Base-by-base conservation (phyloP, 2,888 invertebrate species). In the Charanyca ferruginea region DNA sequence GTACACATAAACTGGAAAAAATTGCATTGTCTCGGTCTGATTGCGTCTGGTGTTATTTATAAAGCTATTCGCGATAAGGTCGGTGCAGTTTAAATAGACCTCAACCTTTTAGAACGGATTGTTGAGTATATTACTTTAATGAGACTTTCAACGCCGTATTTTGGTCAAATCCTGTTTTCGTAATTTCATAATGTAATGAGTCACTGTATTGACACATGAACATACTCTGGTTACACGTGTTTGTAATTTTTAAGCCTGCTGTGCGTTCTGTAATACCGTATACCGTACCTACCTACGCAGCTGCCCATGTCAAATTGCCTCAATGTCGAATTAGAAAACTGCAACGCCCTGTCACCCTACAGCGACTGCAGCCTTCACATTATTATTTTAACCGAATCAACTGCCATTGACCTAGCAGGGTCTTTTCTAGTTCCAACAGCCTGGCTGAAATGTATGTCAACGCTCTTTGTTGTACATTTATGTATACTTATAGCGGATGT, bases 191-290 rank as follows among this genome's bases (percentile, higher is more conserved):
- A 81, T 82, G 73, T 73, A 83, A 81, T 82, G 73, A 81, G 67
- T 66, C 75, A 73, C 66, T 76, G 73, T 85, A 83, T 87, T 87
- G 83, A 83, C 80, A 83, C 71, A 84, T 80, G 80, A 80, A 82
- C 83, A 83, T 68, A 74, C 76, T 82, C 70, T 66, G 71, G 71
- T 80, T 82, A 81, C 79, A 77, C 75, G 76, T 80, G 80, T 82
- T 77, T 77, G 63, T 70, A 83, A 77, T 79, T 82, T 84, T 79
- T 73, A 74, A 78, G 70, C 55, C 70, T 52, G 63, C 77, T 72
- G 54, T 73, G 61, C 75, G 75, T 67, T 80, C 60, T 71, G 68
- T 64, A n/a, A n/a, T 66, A 60, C 78, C 57, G 51, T 67, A 74
- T 72, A 79, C 64, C 51, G 73, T 67, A 62, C 18, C 9, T 51